phyloP scores from a whole-genome alignment of 2,113 vertebrate species.

The Piprites chloris region DNA sequence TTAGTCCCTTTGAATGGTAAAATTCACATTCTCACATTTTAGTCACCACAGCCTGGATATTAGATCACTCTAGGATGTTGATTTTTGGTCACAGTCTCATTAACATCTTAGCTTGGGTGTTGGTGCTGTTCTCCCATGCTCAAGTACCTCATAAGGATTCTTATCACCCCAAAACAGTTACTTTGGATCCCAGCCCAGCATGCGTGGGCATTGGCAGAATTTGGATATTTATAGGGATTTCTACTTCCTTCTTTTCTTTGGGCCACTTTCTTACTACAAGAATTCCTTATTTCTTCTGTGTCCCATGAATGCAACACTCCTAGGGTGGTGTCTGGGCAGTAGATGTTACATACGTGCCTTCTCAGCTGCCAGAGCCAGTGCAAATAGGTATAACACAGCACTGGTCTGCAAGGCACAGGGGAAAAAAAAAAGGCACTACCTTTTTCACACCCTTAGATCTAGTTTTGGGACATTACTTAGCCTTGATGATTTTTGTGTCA shows the following conservation, averaged over 20 bases:
- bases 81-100: neutral
- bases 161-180: neutral
- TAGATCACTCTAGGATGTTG: neutral
- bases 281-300: neutral
- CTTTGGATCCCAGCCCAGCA: conserved; percentile 24
- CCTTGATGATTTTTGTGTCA: neutral
- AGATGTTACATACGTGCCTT: neutral
- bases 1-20: neutral
- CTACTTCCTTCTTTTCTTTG: conserved; percentile 52
- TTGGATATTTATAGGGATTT: conserved; percentile 48
- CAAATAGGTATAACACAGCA: neutral
- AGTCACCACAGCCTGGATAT: neutral
- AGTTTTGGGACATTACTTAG: neutral
- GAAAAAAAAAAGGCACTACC: neutral
- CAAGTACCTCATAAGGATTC: neutral
- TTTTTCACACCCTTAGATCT: neutral
- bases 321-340: neutral
- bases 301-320: neutral
- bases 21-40: neutral
- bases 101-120: neutral
- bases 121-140: neutral
- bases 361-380: neutral
- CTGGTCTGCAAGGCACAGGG: neutral
- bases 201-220: neutral
- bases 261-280: neutral